Base-by-base conservation (phyloP, 2,888 invertebrate species). In the Thymelicus acteon region DNA sequence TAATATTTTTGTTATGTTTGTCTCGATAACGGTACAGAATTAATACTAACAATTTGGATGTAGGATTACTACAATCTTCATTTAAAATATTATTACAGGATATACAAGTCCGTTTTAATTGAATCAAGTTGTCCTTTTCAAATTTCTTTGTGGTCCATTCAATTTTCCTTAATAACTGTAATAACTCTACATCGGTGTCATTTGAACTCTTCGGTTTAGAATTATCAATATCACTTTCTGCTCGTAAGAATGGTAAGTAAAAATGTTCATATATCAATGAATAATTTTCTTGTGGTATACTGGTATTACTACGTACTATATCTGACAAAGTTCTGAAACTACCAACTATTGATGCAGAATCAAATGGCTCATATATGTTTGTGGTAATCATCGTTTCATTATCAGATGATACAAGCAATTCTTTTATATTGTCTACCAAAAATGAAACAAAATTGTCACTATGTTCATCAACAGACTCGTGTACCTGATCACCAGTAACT, bases 381-480 rank as follows among this genome's bases (percentile, higher is more conserved):
- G 62, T 31, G n/a, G 62, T 67, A 67, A 63, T 60, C 72, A 76
- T 71, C 75, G 75, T 72, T 80, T 79, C 57, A 75, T 68, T 75
- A 79, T 80, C 70, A 76, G 75, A 68, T 76, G 72, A 52, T 76
- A 73, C 66, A 79, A 88, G 90, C 73, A 91, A 82, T 80, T 87
- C 81, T 80, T 84, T 86, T 4, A 83, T 80, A 76, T 91, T 89
- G 72, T 88, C 76, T 54, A 89, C 82, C 67, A 91, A 76, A 76
- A 89, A 81, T 37, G 85, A 82, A 63, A 87, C 85, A 70, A 89
- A 79, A 77, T 86, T 80, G 75, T 75, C 76, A 73, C 75, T 76
- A 40, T 75, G 57, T 66, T 85, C 82, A 19, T 84, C 80, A 64
- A 75, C 77, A 48, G 72, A 73, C 64, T 75, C 73, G 54, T 77